Base-by-base conservation (phyloP, 2,888 invertebrate genomes). In the Dichetophora obliterata region DNA sequence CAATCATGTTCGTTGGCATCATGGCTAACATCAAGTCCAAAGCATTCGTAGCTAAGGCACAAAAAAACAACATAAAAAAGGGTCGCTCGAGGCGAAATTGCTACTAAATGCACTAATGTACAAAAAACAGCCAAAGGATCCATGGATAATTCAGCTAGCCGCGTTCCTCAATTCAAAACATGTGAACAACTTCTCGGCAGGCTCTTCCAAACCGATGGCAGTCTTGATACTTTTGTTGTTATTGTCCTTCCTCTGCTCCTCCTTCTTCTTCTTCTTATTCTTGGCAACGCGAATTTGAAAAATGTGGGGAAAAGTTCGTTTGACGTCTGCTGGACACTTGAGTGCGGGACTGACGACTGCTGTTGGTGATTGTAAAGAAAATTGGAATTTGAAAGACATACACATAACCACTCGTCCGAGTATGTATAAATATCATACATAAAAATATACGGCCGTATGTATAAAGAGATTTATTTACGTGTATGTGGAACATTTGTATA, bases 291-390 rank as follows among this genome's bases (percentile, higher is more conserved):
- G 76, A 76, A 63, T 71, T 76, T 54, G 71, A 71, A 70, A 76
- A 76, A 71, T 63, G 57, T 52, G 71, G 69, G 52, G 65, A 65
- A 65, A 76, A 73, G 34, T 71, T 76, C 57, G 71, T 63, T 71
- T 76, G 76, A 76, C 76, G 76, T 59, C 71, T 76, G 71, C 71
- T 65, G 76, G 76, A 76, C 76, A 76, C 69, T 76, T 76, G 71
- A 71, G 76, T 63, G 71, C 52, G 54, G 74, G 66, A 54, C 74
- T 43, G 72, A 61, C 61, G 73, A 74, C 74, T 68, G 65, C 54
- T 76, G 76, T 63, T 61, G 65, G 34, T 69, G 70, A 70, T 76
- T 70, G 70, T 71, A 71, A 71, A 66, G 76, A 76, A 76, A 76
- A 76, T 76, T 76, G 76, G 76, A 76, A 76, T 76, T 76, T 48